Conservation (phyloP, 2,797 vertebrate species). For the Mus minutoides region DNA sequence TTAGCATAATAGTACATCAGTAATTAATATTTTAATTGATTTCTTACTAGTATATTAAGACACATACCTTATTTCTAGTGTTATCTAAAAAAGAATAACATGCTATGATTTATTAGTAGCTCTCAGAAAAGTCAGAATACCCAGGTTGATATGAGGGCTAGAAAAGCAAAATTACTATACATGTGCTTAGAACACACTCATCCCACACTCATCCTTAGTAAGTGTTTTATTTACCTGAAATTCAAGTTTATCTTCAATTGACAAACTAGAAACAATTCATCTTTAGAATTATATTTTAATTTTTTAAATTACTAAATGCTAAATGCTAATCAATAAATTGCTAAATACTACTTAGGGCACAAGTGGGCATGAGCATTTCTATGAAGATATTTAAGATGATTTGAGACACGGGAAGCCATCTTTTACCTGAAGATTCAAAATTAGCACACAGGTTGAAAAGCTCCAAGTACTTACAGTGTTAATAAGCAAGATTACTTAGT, state of each 20-base stretch:
- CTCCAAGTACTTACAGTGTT: background rate
- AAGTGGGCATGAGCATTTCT: background rate
- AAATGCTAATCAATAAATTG: background rate
- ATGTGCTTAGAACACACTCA: background rate
- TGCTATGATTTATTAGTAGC: background rate
- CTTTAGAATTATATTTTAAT: background rate
- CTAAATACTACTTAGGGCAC: background rate
- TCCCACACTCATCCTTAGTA: background rate
- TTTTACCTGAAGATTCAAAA: background rate
- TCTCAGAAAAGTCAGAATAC: background rate
- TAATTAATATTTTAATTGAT: background rate
- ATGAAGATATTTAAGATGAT: background rate
- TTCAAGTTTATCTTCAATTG: conserved; percentile 16
- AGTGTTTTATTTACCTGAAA: background rate
- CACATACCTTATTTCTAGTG: background rate
- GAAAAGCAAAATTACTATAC: background rate
- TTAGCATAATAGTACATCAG: background rate
- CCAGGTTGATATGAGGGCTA: background rate
- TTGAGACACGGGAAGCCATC: background rate
- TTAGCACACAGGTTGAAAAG: background rate
- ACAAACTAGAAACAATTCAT: background rate
- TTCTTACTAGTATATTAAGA: background rate
- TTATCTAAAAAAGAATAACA: background rate
- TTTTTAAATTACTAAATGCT: background rate
- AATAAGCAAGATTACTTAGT: background rate